Evolutionary conservation across 1,140 invertebrate species (phyloP).

Genomic region (Drosophila willistoni): DNA sequence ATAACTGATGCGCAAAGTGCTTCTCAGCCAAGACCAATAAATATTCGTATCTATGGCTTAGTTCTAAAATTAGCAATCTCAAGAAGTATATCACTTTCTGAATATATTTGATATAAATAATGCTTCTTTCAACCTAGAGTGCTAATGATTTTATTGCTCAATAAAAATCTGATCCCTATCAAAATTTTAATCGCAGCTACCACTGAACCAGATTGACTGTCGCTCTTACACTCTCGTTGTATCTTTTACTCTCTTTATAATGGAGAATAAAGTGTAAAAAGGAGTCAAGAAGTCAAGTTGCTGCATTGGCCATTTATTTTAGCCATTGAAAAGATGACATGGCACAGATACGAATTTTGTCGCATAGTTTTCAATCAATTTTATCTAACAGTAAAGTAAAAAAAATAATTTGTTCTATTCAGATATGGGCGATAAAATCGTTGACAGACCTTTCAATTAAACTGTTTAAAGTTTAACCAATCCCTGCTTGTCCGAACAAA

Average conservation of each 20-base stretch:
- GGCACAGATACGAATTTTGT: conserved; percentile 69
- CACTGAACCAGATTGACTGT: not conserved
- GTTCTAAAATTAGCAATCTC: too few species aligned
- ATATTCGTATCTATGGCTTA: too few species aligned
- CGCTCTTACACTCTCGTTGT: not conserved
- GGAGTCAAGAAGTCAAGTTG: not conserved
- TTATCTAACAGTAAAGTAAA: not conserved
- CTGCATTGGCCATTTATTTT: conserved; percentile 68
- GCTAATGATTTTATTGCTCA: too few species aligned
- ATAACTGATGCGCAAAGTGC: too few species aligned
- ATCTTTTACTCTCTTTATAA: conserved; percentile 11
- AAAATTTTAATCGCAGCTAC: not conserved
- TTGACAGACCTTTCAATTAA: conserved; percentile 9
- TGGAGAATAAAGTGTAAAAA: conserved; percentile 30
- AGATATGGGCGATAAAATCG: not conserved
- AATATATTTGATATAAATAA: too few species aligned
- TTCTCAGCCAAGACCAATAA: too few species aligned
- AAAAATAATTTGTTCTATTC: too few species aligned
- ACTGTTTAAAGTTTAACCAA: conserved; percentile 2
- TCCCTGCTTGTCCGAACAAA: not conserved
- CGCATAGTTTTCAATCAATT: conserved; percentile 73
- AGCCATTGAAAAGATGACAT: conserved; percentile 66
- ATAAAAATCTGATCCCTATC: not conserved
- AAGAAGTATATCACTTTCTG: too few species aligned
- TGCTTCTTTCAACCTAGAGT: too few species aligned